Base-by-base conservation (phyloP, 1,140 invertebrate species). In the Gryllus bimaculatus region DNA sequence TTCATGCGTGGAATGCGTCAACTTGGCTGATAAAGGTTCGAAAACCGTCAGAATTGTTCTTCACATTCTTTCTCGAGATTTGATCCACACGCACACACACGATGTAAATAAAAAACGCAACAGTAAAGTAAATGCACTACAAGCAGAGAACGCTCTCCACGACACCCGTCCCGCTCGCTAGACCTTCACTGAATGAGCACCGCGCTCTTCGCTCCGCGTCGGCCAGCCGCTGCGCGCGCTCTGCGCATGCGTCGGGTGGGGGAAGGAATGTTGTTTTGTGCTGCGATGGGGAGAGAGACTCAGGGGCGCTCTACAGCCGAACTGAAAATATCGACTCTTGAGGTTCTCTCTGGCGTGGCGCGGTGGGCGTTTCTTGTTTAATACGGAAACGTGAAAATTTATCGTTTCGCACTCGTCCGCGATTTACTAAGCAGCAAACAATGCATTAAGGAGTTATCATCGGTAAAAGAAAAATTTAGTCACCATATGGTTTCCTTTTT, bases 51-150 rank as follows among this genome's bases (percentile, higher is more conserved):
- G 8, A 77, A 49, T 48, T 20, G 20, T 54, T 47, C 48, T 49
- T 48, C 48, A 77, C 76, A 10, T 66, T 39, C 7, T 20, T 77
- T 49, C 7, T 77, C 48, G 76, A 18, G 48, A 48, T 8, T 21
- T 20, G 13, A n/a, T 8, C 48, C 47, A 48, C 48, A 54, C 48
- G 48, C 20, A n/a, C 48, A 77, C 76, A 49, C 47, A 48, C 21
- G 47, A n/a, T 48, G 47, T 7, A 77, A 77, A 77, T 48, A n/a
- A 77, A 48, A 77, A 77, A 54, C 48, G 8, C 20, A 77, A 48
- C 12, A 77, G 47, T 77, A 77, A 76, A 76, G 48, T n/a, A 77
- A 10, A 77, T 49, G 48, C 76, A 77, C 76, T 49, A 77, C 47
- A 77, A 77, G 76, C 76, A 76, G 75, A 76, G 20, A 54, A 48